These are phyloP conservation scores for Marcusenius ussheri DNA, from an alignment of 2,113 vertebrate species.

Conservation along the genomic window DNA sequence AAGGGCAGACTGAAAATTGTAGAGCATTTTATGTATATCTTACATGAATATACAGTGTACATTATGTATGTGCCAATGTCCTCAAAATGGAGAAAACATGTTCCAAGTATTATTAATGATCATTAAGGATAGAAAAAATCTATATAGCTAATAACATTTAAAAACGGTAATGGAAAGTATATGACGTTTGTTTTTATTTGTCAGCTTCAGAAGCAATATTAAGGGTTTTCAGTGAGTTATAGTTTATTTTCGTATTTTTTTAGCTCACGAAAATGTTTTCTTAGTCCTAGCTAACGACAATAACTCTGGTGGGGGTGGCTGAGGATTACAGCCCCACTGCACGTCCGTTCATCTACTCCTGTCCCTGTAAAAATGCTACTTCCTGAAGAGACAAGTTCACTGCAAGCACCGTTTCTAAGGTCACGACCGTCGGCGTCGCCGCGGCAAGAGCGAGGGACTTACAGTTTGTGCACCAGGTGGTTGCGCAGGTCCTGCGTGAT, in stretches of 20 bases:
- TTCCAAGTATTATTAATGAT: neutral
- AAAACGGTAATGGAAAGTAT: neutral
- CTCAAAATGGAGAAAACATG: neutral
- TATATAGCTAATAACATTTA: neutral
- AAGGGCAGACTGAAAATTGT: neutral
- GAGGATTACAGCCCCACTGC: neutral
- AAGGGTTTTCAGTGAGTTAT: neutral
- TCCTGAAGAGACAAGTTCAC: neutral
- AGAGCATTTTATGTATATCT: neutral
- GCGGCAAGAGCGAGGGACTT: conserved; percentile 42
- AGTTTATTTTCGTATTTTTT: neutral
- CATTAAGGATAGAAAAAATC: neutral
- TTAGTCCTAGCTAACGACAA: neutral
- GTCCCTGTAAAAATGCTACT: neutral
- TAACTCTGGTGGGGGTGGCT: neutral
- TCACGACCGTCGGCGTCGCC: no score
- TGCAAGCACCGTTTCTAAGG: neutral
- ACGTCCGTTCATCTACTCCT: neutral
- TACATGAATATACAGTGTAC: neutral
- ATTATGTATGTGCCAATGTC: neutral
- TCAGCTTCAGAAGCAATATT: neutral
- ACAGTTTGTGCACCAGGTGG: conserved; percentile 95
- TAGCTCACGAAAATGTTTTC: neutral
- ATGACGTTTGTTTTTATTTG: neutral
- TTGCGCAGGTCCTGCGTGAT: conserved; percentile 93